Base-by-base conservation (phyloP, 2,797 vertebrate genomes). In the Micropoecilia bifurca region DNA sequence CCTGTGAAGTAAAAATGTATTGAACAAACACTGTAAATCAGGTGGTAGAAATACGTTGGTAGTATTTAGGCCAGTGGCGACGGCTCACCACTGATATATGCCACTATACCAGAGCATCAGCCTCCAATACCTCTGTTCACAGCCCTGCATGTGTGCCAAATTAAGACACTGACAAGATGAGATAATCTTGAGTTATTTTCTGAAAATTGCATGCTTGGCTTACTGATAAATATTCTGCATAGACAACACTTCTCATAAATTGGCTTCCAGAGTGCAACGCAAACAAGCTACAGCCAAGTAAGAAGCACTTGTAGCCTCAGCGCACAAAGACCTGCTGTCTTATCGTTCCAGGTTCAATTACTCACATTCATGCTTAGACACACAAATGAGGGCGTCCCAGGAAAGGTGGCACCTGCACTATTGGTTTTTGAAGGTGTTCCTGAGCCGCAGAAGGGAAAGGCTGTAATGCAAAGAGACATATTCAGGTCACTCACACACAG, bases 391-490 rank as follows among this genome's bases (percentile, higher is more conserved):
- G 68, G 50, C 73, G 71, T 12, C 22, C 25, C 12, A 80, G 76
- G 74, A 41, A 50, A 87, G 79, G 92, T 94, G 86, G 90, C 82
- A 92, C 79, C 77, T 59, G 73, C 53, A 5, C 82, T 87, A 83
- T 91, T 87, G 88, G 83, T 82, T 89, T 93, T 91, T 55, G 46
- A 88, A 93, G 88, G 84, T 91, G 87, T 84, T 91, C 76, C 81
- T 85, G 89, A 88, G 89, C 90, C 69, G 82, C 74, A 63, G 89
- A 88, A 45, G 83, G 86, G 88, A 90, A 0, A 68, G 78, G 88
- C 88, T 94, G 80, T 96, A 96, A 97, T 96, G 90, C 22, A 74
- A 94, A 89, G 88, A 94, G 96, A 97, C 96, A 96, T 95, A 96
- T 96, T 96, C 93, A 96, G 96, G 96, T 96, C 96, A 95, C 82